These are phyloP conservation scores for Microctonus aethiopoides DNA, from an alignment of 2,888 invertebrate species.

Conservation along the genomic window DNA sequence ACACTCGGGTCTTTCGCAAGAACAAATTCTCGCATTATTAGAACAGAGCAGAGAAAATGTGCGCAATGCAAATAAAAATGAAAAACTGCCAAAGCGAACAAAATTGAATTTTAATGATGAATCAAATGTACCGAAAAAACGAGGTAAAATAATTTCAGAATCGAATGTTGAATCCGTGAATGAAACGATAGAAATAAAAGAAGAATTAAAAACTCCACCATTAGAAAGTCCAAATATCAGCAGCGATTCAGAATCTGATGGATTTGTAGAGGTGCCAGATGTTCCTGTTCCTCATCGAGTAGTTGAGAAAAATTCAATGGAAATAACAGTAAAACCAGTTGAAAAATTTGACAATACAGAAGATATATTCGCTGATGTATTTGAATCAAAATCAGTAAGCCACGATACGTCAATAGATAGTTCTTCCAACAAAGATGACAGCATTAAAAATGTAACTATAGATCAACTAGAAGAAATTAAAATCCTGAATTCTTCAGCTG, in stretches of 20 bases:
- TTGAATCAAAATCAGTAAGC: constrained; percentile 55
- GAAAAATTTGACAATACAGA: constrained; percentile 63
- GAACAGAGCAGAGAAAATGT: constrained; percentile 52
- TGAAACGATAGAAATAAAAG: constrained; percentile 35
- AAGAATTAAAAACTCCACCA: constrained; percentile 1
- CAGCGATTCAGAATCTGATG: constrained; percentile 60
- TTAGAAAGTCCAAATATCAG: constrained; percentile 32
- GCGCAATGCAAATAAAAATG: not conserved
- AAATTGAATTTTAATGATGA: constrained; percentile 6
- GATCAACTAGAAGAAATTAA: not conserved
- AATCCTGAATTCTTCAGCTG: not conserved
- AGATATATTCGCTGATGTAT: constrained; percentile 82
- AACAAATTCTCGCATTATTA: constrained; percentile 71
- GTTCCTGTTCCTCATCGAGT: constrained; percentile 43
- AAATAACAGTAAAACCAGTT: constrained; percentile 65
- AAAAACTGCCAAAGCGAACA: constrained; percentile 28
- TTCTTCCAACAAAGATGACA: constrained; percentile 49
- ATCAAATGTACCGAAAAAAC: constrained; percentile 12
- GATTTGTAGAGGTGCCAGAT: constrained; percentile 66
- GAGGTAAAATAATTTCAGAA: constrained; percentile 20
- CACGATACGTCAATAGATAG: not conserved
- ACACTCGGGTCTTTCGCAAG: constrained; percentile 79
- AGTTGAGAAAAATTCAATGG: constrained; percentile 45
- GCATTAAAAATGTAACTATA: not conserved
- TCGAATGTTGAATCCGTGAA: constrained; percentile 28